Base-by-base conservation (phyloP, 1,140 invertebrate genomes). In the Ceratina calcarata region DNA sequence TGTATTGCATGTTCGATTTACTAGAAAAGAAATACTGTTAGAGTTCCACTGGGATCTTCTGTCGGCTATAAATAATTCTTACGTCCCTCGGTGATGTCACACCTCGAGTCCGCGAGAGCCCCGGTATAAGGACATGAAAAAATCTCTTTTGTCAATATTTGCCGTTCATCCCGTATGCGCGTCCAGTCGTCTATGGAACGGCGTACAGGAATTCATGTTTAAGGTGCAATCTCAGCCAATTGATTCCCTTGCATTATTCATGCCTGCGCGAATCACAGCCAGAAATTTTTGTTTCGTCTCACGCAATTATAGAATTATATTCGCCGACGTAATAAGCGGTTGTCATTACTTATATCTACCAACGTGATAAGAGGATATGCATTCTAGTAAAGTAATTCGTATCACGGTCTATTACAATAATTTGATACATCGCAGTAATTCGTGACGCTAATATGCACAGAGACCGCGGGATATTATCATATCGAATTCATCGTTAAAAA, bases 61-160 rank as follows among this genome's bases (percentile, higher is more conserved):
- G 20, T 27, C 15, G 3, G 75, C 45, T 71, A 78, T 78, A 78
- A 78, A 78, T 78, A 78, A 71, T 62, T 15, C 45, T 78, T 67
- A 78, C 49, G 75, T 57, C 7, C 37, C 3, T 20, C 49, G 58
- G 22, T 71, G 67, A 78, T 71, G 58, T 78, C 75, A 78, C 15
- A 45, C 58, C 3, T 32, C 7, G 58, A 78, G n/a, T 15, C 49
- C 61, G 62, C 1, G 4, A 45, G 49, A 16, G 61, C 16, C 45
- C 20, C 16, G 27, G 12, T n/a, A 12, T 0, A 49, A 24, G 10
- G 20, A 49, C 12, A 55, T 18, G 53, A 49, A 71, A 53, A 62
- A 71, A 71, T 71, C 32, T 22, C 45, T 32, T 51, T 62, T 61
- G 27, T 71, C 67, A 57, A 78, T 78, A 78, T 71, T 71, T 70